These are phyloP conservation scores for Ennomos erosarius DNA, from an alignment of 2,888 invertebrate species.

Conservation along the genomic window DNA sequence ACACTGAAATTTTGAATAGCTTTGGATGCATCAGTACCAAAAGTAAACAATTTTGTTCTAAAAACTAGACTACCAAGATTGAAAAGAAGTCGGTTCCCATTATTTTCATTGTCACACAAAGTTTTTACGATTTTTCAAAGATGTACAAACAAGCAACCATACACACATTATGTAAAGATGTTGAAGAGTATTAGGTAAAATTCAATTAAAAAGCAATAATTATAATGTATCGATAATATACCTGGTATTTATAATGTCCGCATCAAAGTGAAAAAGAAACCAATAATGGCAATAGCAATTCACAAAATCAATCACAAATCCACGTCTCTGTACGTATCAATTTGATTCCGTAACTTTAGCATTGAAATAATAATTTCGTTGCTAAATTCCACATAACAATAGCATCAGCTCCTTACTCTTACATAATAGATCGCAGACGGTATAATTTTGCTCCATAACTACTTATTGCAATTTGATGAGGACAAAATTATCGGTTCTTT, in stretches of 20 bases:
- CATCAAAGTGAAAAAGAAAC: neutral
- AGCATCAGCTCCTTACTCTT: slow-evolving; percentile 57
- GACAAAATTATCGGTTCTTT: slow-evolving; percentile 66
- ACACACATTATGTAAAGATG: no score
- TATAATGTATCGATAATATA: neutral
- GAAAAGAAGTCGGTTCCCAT: no score
- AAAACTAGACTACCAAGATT: no score
- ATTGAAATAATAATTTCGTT: slow-evolving; percentile 24
- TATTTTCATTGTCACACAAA: no score
- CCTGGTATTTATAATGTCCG: neutral
- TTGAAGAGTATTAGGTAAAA: no score
- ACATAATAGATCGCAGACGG: slow-evolving; percentile 52
- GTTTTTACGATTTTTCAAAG: no score
- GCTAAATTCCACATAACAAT: slow-evolving; percentile 42
- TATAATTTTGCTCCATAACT: slow-evolving; percentile 52
- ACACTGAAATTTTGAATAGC: no score
- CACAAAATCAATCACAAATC: slow-evolving; percentile 23
- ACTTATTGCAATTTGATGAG: slow-evolving; percentile 55
- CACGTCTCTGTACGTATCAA: slow-evolving; percentile 19
- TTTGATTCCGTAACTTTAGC: slow-evolving; percentile 26
- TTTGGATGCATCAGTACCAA: no score
- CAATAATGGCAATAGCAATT: slow-evolving; percentile 23
- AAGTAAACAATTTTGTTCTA: no score
- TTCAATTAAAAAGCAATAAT: no score
- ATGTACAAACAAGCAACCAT: no score